Percentiles rank a stretch among this genome's conserved stretches.
phyloP scores from a whole-genome alignment of 2,888 invertebrate genomes.

The Mimachlamys varia region DNA sequence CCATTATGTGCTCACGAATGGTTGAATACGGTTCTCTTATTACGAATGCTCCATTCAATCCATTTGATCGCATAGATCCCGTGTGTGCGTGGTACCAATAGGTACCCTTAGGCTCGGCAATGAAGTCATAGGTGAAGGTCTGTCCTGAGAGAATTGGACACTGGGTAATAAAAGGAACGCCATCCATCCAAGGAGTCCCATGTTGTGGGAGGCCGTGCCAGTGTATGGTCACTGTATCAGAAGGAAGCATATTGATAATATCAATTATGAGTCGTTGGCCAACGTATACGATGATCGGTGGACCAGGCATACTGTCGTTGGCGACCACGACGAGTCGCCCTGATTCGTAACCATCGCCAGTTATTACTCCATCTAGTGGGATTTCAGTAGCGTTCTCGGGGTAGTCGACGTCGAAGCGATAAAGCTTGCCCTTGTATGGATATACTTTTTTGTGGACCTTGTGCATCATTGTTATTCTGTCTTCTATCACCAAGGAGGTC shows the following conservation, averaged over 20 bases:
- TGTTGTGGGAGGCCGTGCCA: constrained; percentile 64
- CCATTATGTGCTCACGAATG: constrained; percentile 58
- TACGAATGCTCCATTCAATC: constrained; percentile 65
- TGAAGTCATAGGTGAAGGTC: constrained; percentile 64
- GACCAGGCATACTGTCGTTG: constrained; percentile 68
- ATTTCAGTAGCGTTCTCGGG: constrained; percentile 41
- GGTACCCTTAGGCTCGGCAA: constrained; percentile 58
- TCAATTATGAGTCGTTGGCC: constrained; percentile 56
- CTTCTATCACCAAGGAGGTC: constrained; percentile 44
- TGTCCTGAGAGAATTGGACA: constrained; percentile 64
- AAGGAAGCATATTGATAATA: constrained; percentile 59
- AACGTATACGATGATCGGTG: constrained; percentile 65
- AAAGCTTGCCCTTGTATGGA: constrained; percentile 49
- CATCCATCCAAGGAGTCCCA: constrained; percentile 67
- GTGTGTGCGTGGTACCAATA: constrained; percentile 68
- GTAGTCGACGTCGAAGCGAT: constrained; percentile 49
- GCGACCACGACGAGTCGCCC: constrained; percentile 57
- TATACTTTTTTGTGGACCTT: constrained; percentile 52
- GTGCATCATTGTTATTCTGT: constrained; percentile 64
- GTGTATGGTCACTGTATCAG: constrained; percentile 61
- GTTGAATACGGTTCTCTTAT: constrained; percentile 51
- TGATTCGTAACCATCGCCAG: constrained; percentile 61
- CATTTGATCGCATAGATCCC: constrained; percentile 59
- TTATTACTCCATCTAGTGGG: constrained; percentile 56
- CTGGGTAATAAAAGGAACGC: constrained; percentile 65